Percentiles rank a stretch among this genome's conserved stretches.
These are phyloP conservation scores for Mastigias papua DNA, from an alignment of 30 jellyfish, hydroid and myxozoan species.

Conservation along the genomic window DNA sequence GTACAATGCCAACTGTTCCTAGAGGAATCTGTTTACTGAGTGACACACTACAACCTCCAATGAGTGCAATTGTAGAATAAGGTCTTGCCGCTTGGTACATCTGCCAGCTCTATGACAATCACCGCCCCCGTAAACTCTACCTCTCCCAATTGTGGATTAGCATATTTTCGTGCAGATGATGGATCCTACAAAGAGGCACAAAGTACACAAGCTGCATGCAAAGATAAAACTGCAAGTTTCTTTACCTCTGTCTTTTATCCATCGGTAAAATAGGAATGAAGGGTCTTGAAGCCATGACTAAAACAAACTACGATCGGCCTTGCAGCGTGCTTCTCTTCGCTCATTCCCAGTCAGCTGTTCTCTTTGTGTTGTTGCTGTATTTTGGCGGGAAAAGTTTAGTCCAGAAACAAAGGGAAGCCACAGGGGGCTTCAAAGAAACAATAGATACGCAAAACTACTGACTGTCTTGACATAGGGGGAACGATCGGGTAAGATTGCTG, in stretches of 20 bases:
- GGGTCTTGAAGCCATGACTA: neutral
- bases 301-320: neutral
- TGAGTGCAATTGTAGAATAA: neutral
- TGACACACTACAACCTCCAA: neutral
- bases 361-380: slow-evolving; percentile 29
- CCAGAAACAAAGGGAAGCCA: slow-evolving; percentile 9
- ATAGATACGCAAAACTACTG: too few species aligned
- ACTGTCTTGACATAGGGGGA: too few species aligned
- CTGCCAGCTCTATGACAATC: neutral
- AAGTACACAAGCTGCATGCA: neutral
- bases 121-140: neutral
- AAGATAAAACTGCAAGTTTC: neutral
- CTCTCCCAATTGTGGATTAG: neutral
- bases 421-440: neutral
- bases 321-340: neutral
- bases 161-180: neutral
- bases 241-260: slow-evolving; percentile 9
- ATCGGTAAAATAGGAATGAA: neutral
- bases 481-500: too few species aligned
- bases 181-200: neutral
- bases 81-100: neutral
- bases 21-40: neutral
- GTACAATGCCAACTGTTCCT: too few species aligned
- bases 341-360: slow-evolving; percentile 70
- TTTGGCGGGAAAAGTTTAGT: slow-evolving; percentile 86